Base-by-base conservation (phyloP, 1,140 invertebrate genomes). In the Caenorhabditis tropicalis region DNA sequence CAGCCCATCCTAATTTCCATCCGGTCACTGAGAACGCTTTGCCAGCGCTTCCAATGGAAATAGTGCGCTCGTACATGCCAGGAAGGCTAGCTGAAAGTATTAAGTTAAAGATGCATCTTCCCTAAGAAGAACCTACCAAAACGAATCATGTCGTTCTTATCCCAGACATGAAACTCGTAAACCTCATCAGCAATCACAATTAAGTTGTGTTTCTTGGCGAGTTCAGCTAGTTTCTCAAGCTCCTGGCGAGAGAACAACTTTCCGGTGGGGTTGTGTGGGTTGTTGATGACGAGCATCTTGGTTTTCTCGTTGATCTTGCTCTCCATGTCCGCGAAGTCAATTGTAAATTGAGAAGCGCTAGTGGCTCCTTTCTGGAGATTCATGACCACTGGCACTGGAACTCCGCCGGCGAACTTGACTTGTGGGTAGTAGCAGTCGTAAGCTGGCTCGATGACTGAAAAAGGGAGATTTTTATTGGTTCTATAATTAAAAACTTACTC, bases 351-450 rank as follows among this genome's bases (percentile, higher is more conserved):
- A 0, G 93, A 94, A 81, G 96, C 97, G 29, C 93, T 93, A 88
- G 91, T 87, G 31, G 87, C 39, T 12, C 88, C 86, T n/a, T 89
- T 90, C 24, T 88, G 84, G 6, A 95, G 94, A 92, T 94, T 94
- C 1, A 99, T 92, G 10, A 96, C 94, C 85, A 99, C 95, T 91
- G 95, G 98, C 79, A 94, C 94, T 0, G 96, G 94, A 27, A 94
- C 93, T 15, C 96, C 98, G 1, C 96, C 96, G 39, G 96, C 95
- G 88, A 94, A 94, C 88, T 93, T 93, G 1, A 98, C 94, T 95
- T 99, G 97, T 1, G 96, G 96, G 85, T 95, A 95, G 91, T 99
- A 99, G 90, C 96, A 98, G 91, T 99, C 98, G 91, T 97, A 99
- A 92, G 95, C 99, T 10, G 98, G 98, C 91, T 99, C 98, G 86